Evolutionary conservation across 2,113 vertebrate species (phyloP), one percentile per base, ranked within the genome.

Genomic region (Colinus virginianus): DNA sequence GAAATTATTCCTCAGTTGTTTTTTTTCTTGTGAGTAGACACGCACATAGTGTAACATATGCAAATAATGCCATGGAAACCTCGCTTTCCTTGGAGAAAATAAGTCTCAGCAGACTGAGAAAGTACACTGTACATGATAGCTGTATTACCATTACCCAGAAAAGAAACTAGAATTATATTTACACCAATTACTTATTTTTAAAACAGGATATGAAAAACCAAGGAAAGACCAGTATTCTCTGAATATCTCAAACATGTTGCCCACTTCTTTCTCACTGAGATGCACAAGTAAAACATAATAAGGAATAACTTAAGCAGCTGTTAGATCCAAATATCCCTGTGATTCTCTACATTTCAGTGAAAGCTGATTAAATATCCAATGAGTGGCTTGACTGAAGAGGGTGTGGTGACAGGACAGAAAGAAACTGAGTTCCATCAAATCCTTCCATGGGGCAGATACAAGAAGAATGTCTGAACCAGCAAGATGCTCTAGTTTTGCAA

Each of bases 1-100:
- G 66, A 95, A 90, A 94, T 62, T 36, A 53, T 46, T 78, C 62
- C 49, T 75, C 58, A 89, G 40, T 53, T 85, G n/a, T 28, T 40
- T 58, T 79, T 79, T 63, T 84, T 71, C 64, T 55, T 82, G 8
- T 42, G 78, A 93, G 75, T 9, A 92, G 25, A 84, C 16, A 76
- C 19, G 66, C 22, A 77, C 45, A 46, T 6, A 51, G 42, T 9
- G 2, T n/a, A 51, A 83, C 6, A 13, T 13, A 43, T 13, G 25
- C 66, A 69, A 38, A 22, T 11, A 86, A 84, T 7, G 23, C 30
- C 77, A 68, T 48, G 38, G 62, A 42, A 36, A 72, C 21, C 51
- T 16, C 32, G 32, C 32, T 40, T 71, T 36, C n/a, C 42, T 66
- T 56, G 21, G 13, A 88, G 30, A 19, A 87, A 61, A 84, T 17